Base-by-base conservation (phyloP, 2,113 vertebrate species). In the Phainopepla nitens region DNA sequence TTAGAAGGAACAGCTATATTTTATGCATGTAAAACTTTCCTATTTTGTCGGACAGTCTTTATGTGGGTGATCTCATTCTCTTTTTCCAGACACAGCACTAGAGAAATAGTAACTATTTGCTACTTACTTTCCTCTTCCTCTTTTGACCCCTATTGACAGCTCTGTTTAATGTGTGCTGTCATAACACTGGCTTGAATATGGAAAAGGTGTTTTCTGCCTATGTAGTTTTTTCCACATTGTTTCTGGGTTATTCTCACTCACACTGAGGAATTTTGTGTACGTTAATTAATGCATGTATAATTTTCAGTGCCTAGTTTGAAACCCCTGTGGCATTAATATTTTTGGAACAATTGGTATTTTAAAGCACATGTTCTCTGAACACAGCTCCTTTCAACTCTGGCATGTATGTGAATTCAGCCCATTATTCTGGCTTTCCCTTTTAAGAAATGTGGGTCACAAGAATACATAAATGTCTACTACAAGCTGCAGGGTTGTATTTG, bases 261-360 rank as follows among this genome's bases (percentile, higher is more conserved):
- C 50, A 56, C 33, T 58, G 50, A 82, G 39, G 42, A 91, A 42
- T 87, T 89, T 72, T 57, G 18, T 77, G 29, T 87, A 25, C 9
- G 0, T 89, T 83, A 95, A 83, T 92, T 62, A 88, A 82, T 69
- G 13, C 41, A 51, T 44, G 21, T 51, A 80, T 76, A 80, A 77
- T 90, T 87, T 93, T 91, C 47, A 35, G 11, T 80, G 33, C 33
- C 29, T 54, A 23, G 15, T 56, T 94, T 90, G 79, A 95, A 93
- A 73, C 71, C 79, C 44, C 68, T 36, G 14, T 85, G 82, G 79
- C 56, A 75, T 95, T 91, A 42, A 65, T 93, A 81, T 90, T 93
- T 96, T 82, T 90, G 11, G 15, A 93, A 77, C 47, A 88, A 69
- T 56, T 62, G 68, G 29, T 85, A 36, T 75, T 93, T 94, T 95